Percentiles rank a stretch among this genome's conserved stretches.
phyloP scores from a whole-genome alignment of 2,888 invertebrate genomes.

The Psylliodes chrysocephalus region DNA sequence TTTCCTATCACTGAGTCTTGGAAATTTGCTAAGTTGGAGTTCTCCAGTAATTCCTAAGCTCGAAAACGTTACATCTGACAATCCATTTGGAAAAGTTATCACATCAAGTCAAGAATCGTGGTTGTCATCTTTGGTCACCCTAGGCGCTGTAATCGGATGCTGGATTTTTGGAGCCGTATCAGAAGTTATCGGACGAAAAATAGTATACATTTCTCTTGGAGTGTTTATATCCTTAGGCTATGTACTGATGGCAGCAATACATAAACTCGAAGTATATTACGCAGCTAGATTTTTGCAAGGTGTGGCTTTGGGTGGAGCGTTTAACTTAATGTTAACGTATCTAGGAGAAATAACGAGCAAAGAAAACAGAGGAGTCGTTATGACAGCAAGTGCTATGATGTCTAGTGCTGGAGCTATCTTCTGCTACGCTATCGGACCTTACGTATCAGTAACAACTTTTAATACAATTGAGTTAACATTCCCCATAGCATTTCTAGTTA shows the following conservation, averaged over 20 bases:
- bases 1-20: not conserved
- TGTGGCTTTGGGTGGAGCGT: not conserved
- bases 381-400: constrained; percentile 82
- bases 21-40: not conserved
- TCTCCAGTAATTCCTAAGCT: constrained; percentile 6
- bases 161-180: not conserved
- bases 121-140: not conserved
- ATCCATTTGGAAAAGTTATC: not conserved
- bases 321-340: not conserved
- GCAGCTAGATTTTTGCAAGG: constrained; percentile 5
- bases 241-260: not conserved
- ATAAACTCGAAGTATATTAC: constrained; percentile 4
- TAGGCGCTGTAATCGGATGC: constrained; percentile 1
- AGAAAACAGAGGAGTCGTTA: constrained; percentile 81
- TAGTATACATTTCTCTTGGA: not conserved
- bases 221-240: not conserved
- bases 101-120: not conserved
- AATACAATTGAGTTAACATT: constrained; percentile 69
- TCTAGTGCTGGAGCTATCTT: constrained; percentile 75
- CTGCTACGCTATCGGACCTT: constrained; percentile 78
- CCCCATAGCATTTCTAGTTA: constrained; percentile 61
- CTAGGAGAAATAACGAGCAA: constrained; percentile 79
- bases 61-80: not conserved
- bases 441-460: constrained; percentile 72
- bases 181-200: not conserved